Conservation (phyloP, 2,888 invertebrate species). For the Cheilosia vernalis region DNA sequence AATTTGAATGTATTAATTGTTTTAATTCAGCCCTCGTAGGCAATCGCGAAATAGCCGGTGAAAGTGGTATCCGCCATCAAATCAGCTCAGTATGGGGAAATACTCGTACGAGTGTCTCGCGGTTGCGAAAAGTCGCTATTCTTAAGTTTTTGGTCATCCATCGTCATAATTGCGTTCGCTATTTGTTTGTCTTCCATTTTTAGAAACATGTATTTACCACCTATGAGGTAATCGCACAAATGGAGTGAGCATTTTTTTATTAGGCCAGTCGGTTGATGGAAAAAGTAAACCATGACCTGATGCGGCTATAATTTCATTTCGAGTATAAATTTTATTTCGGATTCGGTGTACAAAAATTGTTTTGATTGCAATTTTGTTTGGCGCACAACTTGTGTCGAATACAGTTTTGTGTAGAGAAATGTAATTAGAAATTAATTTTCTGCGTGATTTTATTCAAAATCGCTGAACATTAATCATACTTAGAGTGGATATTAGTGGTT, state of each 20-base stretch:
- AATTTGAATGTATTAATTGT: slow-evolving; percentile 59
- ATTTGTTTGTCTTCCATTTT: slow-evolving; percentile 48
- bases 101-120: slow-evolving; percentile 17
- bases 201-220: slow-evolving; percentile 27
- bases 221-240: slow-evolving; percentile 62
- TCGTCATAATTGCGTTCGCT: slow-evolving; percentile 14
- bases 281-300: slow-evolving; percentile 62
- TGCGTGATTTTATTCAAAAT: slow-evolving; percentile 28
- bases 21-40: neutral
- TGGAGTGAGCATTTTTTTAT: slow-evolving; percentile 25
- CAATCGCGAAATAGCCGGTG: slow-evolving; percentile 11
- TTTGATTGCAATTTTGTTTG: slow-evolving; percentile 10
- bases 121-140: slow-evolving; percentile 26
- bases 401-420: slow-evolving; percentile 32
- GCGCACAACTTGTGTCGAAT: slow-evolving; percentile 2
- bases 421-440: slow-evolving; percentile 56
- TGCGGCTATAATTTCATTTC: slow-evolving; percentile 13
- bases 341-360: slow-evolving; percentile 39
- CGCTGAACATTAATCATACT: slow-evolving; percentile 39
- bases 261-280: slow-evolving; percentile 33
- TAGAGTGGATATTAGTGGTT: slow-evolving; percentile 17
- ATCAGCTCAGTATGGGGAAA: slow-evolving; percentile 12
- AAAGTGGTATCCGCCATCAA: slow-evolving; percentile 30
- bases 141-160: slow-evolving; percentile 55
- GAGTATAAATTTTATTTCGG: slow-evolving; percentile 37